phyloP scores from a whole-genome alignment of 2,888 invertebrate species.

The Protophormia terraenovae region DNA sequence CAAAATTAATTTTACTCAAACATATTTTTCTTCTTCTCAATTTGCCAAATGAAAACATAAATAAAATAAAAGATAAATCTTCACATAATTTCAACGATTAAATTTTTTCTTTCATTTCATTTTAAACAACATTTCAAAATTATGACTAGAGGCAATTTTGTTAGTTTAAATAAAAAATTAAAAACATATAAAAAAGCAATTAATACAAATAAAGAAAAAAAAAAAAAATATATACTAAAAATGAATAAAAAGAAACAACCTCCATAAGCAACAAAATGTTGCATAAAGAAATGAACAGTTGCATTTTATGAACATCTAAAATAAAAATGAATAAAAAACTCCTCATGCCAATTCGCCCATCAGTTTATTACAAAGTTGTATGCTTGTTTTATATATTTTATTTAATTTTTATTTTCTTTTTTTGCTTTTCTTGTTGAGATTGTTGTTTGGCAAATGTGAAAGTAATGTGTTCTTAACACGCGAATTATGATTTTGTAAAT shows the following conservation, averaged over 20 bases:
- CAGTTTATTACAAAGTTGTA: conserved; percentile 55
- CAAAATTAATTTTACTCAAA: neutral
- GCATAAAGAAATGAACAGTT: conserved; percentile 39
- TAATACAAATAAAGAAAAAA: conserved; percentile 34
- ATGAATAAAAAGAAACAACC: conserved; percentile 10
- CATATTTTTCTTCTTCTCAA: neutral
- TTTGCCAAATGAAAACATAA: neutral
- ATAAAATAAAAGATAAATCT: conserved; percentile 26
- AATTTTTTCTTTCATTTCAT: conserved; percentile 36
- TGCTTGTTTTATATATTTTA: conserved; percentile 33
- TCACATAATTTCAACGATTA: conserved; percentile 28
- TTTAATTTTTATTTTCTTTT: neutral
- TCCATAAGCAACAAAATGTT: conserved; percentile 18
- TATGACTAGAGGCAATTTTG: conserved; percentile 55
- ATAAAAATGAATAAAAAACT: conserved; percentile 40
- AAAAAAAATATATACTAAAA: neutral
- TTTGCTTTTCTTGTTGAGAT: conserved; percentile 37
- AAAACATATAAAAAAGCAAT: conserved; percentile 66
- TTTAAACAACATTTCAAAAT: conserved; percentile 53
- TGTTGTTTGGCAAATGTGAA: conserved; percentile 75
- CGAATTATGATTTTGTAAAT: conserved; percentile 78
- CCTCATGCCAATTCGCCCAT: conserved; percentile 49
- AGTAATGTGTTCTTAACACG: conserved; percentile 78
- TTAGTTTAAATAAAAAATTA: conserved; percentile 64
- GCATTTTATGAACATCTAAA: conserved; percentile 51